These are phyloP conservation scores for Falco cherrug DNA, from an alignment of 2,797 vertebrate species.

Conservation along the genomic window DNA sequence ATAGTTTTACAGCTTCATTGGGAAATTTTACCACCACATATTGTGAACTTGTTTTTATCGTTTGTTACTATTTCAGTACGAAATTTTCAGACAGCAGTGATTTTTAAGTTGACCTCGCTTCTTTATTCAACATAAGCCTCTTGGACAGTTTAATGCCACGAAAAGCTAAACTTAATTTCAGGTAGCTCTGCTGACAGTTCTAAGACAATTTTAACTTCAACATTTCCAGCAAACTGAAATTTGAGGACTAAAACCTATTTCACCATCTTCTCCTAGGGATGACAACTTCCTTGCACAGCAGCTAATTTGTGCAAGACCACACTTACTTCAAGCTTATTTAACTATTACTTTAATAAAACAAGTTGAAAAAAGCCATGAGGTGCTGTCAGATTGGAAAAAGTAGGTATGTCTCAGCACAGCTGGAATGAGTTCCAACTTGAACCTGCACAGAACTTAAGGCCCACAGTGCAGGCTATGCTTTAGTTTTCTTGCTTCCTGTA, in stretches of 20 bases:
- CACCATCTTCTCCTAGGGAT: not conserved
- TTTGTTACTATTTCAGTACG: not conserved
- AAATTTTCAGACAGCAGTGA: not conserved
- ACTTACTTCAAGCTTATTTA: not conserved
- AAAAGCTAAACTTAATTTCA: not conserved
- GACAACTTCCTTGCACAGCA: not conserved
- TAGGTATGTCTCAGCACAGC: not conserved
- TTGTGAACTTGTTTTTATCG: not conserved
- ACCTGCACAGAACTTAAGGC: not conserved
- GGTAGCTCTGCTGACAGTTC: not conserved
- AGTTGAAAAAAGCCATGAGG: not conserved
- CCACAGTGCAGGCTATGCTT: not conserved
- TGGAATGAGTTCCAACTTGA: not conserved
- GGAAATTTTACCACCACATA: not conserved
- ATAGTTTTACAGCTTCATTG: not conserved
- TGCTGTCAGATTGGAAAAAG: not conserved
- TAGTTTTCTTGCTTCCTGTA: not conserved
- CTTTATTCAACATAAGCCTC: not conserved
- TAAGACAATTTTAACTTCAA: not conserved
- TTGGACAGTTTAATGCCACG: not conserved
- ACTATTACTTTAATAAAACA: not conserved
- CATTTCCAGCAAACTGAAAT: not conserved
- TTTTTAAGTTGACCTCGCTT: not conserved
- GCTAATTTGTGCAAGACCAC: not conserved
- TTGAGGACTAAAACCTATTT: not conserved